These are phyloP conservation scores for Eudemis profundana DNA, from an alignment of 2,888 invertebrate genomes.

Conservation along the genomic window DNA sequence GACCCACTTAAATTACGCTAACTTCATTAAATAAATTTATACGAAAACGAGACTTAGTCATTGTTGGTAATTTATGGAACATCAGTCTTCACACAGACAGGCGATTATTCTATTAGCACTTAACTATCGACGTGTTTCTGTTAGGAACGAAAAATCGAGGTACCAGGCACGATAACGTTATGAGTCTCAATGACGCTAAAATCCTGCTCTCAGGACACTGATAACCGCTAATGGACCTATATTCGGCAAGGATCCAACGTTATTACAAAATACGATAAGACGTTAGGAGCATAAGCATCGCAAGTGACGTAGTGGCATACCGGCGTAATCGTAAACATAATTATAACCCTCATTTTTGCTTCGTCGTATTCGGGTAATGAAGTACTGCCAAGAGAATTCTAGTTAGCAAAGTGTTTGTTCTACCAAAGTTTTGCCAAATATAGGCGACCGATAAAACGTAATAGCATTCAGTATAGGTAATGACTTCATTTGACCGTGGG, in stretches of 20 bases:
- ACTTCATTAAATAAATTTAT: constrained; percentile 33
- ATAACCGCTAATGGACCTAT: no score
- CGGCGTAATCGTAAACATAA: no score
- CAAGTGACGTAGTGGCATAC: no score
- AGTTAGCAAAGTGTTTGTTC: constrained; percentile 2
- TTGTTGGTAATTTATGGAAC: constrained; percentile 15
- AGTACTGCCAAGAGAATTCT: no score
- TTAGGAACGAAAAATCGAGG: no score
- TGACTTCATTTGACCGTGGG: constrained; percentile 28
- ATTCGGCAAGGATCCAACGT: no score
- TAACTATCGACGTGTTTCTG: no score
- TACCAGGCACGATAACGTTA: background rate
- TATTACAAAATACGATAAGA: background rate
- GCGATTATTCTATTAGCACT: background rate
- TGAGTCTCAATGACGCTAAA: no score
- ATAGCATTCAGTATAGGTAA: constrained; percentile 6
- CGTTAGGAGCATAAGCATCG: no score
- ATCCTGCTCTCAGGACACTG: no score
- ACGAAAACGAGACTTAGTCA: constrained; percentile 8
- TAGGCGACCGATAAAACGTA: constrained; percentile 11
- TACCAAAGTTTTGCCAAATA: constrained; percentile 16
- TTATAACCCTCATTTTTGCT: no score
- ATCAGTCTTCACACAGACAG: background rate
- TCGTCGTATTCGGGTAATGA: no score
- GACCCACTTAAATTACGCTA: constrained; percentile 44